A percentile compares a stretch with the other conserved stretches of the same genome.
Evolutionary conservation across 1,140 invertebrate genomes (phyloP).

Genomic region (Bicyclus anynana): DNA sequence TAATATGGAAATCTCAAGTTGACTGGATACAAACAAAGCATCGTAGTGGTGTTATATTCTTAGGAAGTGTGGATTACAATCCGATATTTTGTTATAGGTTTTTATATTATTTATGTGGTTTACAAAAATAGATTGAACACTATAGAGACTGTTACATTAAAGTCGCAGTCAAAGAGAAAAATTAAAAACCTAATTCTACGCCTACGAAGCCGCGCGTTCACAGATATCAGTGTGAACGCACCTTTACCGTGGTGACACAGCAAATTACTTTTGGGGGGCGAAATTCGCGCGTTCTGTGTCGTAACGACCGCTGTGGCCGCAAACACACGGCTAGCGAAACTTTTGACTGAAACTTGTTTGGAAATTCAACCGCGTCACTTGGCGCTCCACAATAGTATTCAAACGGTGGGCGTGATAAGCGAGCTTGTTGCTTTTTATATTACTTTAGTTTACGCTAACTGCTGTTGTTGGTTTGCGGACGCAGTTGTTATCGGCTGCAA

Average conservation of each 20-base stretch:
- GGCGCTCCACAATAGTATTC: conserved; percentile 29
- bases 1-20: too few relatives aligned
- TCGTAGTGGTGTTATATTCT: too few relatives aligned
- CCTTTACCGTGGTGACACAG: conserved; percentile 42
- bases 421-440: conserved; percentile 12
- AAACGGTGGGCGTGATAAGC: conserved; percentile 26
- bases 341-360: conserved; percentile 53
- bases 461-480: not conserved
- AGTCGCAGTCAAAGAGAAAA: too few relatives aligned
- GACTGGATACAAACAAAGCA: too few relatives aligned
- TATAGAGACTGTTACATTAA: too few relatives aligned
- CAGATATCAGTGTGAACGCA: not conserved
- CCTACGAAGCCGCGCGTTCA: too few relatives aligned
- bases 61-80: too few relatives aligned
- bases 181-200: too few relatives aligned
- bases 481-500: too few relatives aligned
- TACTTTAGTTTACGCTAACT: not conserved
- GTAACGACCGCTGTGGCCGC: conserved; percentile 25
- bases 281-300: conserved; percentile 43
- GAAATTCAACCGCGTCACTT: conserved; percentile 37
- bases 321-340: conserved; percentile 60
- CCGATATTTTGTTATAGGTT: too few relatives aligned
- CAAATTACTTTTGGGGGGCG: conserved; percentile 63
- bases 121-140: too few relatives aligned
- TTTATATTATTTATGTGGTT: too few relatives aligned